These are phyloP conservation scores for Caranx ignobilis DNA, from an alignment of 2,113 vertebrate genomes.

Conservation along the genomic window DNA sequence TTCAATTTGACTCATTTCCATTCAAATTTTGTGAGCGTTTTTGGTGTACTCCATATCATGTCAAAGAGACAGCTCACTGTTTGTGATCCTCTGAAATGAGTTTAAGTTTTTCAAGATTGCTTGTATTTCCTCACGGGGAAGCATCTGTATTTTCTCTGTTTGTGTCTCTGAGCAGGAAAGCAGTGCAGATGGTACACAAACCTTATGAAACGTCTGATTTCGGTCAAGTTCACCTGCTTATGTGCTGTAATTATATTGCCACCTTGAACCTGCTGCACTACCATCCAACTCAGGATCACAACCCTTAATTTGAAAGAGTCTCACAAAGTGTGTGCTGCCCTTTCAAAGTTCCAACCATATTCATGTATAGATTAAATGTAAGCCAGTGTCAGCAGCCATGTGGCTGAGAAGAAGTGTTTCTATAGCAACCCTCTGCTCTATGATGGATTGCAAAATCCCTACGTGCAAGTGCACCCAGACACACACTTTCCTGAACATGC, in stretches of 20 bases:
- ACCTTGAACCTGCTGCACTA: neutral
- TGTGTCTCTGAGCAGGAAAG: neutral
- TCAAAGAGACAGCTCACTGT: neutral
- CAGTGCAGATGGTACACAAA: neutral
- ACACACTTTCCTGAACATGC: neutral
- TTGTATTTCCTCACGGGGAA: neutral
- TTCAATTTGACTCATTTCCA: slow-evolving; percentile 29
- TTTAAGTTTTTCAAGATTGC: neutral
- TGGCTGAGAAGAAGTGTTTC: slow-evolving; percentile 56
- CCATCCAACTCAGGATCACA: neutral
- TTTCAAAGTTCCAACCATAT: slow-evolving; percentile 46
- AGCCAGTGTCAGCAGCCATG: slow-evolving; percentile 26
- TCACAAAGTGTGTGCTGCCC: slow-evolving; percentile 13
- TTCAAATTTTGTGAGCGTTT: slow-evolving; percentile 9
- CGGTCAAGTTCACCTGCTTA: neutral
- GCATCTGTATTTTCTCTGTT: slow-evolving; percentile 11
- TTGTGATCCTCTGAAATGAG: neutral
- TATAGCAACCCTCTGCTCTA: slow-evolving; percentile 59
- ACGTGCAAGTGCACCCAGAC: slow-evolving; percentile 17
- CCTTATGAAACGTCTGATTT: neutral
- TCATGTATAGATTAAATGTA: slow-evolving; percentile 55
- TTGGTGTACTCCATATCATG: neutral
- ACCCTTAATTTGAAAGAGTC: neutral
- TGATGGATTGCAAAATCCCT: slow-evolving; percentile 51
- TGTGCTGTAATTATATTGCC: neutral